A percentile compares a stretch with the other conserved stretches of the same genome.
Evolutionary conservation across 2,113 vertebrate species (phyloP).

Genomic region (Chauna torquata): DNA sequence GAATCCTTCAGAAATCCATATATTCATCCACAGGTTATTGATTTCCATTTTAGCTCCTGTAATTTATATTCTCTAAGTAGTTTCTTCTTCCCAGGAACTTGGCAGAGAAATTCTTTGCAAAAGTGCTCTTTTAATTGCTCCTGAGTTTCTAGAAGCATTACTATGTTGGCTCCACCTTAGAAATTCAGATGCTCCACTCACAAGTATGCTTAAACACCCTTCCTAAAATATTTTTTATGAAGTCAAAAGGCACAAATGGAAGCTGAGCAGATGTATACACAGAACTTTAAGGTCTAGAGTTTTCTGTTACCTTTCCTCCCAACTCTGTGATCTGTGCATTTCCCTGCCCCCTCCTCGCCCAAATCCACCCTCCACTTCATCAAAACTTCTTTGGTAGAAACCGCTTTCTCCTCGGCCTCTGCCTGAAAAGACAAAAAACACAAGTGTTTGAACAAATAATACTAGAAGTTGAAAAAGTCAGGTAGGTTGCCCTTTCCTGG

Average conservation of each 20-base stretch:
- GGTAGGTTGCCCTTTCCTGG: not conserved
- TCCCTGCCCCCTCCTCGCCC: slow-evolving; percentile 91
- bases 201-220: not conserved
- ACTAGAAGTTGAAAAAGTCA: not conserved
- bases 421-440: slow-evolving; percentile 81
- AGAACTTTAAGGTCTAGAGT: slow-evolving; percentile 10
- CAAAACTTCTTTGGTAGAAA: slow-evolving; percentile 99
- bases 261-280: not conserved
- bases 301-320: slow-evolving; percentile 94
- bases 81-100: not conserved
- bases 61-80: not conserved
- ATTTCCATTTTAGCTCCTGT: not conserved
- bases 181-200: not conserved
- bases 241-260: slow-evolving; percentile 19
- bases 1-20: not conserved
- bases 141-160: not conserved
- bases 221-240: not conserved
- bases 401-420: slow-evolving; percentile 96
- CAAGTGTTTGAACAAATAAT: slow-evolving; percentile 38
- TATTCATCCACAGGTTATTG: not conserved
- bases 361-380: slow-evolving; percentile 96
- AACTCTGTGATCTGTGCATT: slow-evolving; percentile 98
- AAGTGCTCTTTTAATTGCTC: not conserved
- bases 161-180: not conserved
- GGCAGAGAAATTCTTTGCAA: not conserved